Percentiles rank a stretch among this genome's conserved stretches.
These are phyloP conservation scores for Fulica atra DNA, from an alignment of 2,113 vertebrate species.

Conservation along the genomic window DNA sequence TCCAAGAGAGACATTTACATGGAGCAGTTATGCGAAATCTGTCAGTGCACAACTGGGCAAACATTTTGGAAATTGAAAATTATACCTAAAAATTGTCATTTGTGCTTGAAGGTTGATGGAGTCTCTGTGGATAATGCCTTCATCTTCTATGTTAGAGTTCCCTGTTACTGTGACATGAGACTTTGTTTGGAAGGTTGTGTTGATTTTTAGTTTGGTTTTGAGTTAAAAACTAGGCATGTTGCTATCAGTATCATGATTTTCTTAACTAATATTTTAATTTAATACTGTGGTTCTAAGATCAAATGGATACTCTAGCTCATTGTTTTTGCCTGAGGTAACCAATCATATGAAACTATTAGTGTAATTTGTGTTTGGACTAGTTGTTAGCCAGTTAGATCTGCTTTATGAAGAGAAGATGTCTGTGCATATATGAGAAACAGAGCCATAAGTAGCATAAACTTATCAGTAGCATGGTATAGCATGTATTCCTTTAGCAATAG, in stretches of 20 bases:
- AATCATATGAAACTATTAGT: not conserved
- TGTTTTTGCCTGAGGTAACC: not conserved
- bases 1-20: not conserved
- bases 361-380: not conserved
- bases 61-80: not conserved
- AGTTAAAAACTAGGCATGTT: not conserved
- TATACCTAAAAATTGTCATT: not conserved
- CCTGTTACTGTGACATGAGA: accelerated
- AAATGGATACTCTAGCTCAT: not conserved
- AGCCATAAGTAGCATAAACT: not conserved
- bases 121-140: not conserved
- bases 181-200: not conserved
- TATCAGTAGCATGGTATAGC: not conserved
- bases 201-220: not conserved
- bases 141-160: not conserved
- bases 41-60: not conserved
- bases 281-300: not conserved
- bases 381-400: not conserved
- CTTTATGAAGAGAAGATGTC: not conserved
- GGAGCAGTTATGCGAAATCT: not conserved
- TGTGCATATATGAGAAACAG: not conserved
- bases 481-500: not conserved
- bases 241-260: not conserved
- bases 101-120: not conserved
- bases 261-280: not conserved